Conservation (phyloP, 2,888 invertebrate genomes). For the Orthosia cruda region DNA sequence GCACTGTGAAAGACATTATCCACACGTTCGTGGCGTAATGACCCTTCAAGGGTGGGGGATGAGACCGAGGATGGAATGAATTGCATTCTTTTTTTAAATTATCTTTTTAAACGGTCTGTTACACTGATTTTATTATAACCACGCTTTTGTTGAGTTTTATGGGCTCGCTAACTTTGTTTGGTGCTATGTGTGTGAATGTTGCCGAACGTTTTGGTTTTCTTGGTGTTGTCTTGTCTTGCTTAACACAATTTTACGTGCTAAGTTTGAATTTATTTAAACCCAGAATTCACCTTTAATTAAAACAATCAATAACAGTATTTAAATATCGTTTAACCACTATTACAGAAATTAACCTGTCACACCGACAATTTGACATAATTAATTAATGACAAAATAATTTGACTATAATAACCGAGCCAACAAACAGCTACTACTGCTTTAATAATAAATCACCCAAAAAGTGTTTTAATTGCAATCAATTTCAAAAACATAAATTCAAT, state of each 20-base stretch:
- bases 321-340: slow-evolving; percentile 10
- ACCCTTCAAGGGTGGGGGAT: slow-evolving; percentile 76
- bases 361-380: slow-evolving; percentile 1
- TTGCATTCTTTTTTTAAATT: slow-evolving; percentile 66
- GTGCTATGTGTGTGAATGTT: neutral
- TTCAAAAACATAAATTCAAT: slow-evolving; percentile 58
- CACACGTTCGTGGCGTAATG: slow-evolving; percentile 83
- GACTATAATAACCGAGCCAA: neutral
- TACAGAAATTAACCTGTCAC: neutral
- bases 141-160: slow-evolving; percentile 48
- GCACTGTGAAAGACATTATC: slow-evolving; percentile 80
- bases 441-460: slow-evolving; percentile 44
- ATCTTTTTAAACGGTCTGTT: slow-evolving; percentile 68
- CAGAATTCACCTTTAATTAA: neutral
- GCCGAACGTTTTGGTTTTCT: neutral
- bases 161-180: slow-evolving; percentile 42
- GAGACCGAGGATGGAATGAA: slow-evolving; percentile 66
- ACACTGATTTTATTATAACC: slow-evolving; percentile 68
- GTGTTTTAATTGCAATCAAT: slow-evolving; percentile 54
- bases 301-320: neutral
- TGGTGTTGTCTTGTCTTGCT: neutral
- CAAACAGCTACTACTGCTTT: slow-evolving; percentile 6
- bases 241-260: neutral
- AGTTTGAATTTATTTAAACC: neutral
- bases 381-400: slow-evolving; percentile 15